Evolutionary conservation across 2,113 vertebrate genomes (phyloP).

Genomic region (Reinhardtius hippoglossoides): DNA sequence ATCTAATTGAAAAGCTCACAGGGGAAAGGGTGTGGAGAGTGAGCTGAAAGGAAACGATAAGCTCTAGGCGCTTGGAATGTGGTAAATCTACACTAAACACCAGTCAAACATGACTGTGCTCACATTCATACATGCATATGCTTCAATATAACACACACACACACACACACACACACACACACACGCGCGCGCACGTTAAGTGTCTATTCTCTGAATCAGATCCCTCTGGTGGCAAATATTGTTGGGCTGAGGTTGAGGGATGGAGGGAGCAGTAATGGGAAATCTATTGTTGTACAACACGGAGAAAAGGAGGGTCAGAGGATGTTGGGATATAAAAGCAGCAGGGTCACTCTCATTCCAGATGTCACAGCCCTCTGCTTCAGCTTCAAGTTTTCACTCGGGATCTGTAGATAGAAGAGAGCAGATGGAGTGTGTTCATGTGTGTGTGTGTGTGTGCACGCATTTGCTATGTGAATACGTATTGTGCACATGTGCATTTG

Average conservation of each 20-base stretch:
- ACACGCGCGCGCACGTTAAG: background rate
- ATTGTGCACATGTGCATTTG: no score
- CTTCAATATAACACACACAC: background rate
- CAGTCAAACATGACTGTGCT: background rate
- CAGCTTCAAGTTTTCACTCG: constrained; percentile 37
- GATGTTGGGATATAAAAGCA: constrained; percentile 47
- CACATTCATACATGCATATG: background rate
- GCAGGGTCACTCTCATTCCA: constrained; percentile 64
- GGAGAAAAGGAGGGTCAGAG: constrained; percentile 44
- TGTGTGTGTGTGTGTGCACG: constrained; percentile 8
- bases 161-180: constrained; percentile 15
- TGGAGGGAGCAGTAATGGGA: constrained; percentile 65
- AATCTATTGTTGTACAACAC: constrained; percentile 67
- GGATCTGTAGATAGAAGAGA: constrained; percentile 27
- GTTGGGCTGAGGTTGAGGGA: constrained; percentile 45
- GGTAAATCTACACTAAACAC: constrained; percentile 30
- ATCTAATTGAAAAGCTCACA: constrained; percentile 81
- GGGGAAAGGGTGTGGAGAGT: constrained; percentile 43
- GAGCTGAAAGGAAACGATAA: constrained; percentile 48
- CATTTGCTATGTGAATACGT: no score
- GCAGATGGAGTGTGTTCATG: constrained; percentile 24
- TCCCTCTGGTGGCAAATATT: constrained; percentile 60
- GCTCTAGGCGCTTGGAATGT: constrained; percentile 33
- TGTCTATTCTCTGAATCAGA: constrained; percentile 39
- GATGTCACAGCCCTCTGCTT: constrained; percentile 49